These are phyloP conservation scores for Drosophila quinaria DNA, from an alignment of 2,888 invertebrate genomes.

Conservation along the genomic window DNA sequence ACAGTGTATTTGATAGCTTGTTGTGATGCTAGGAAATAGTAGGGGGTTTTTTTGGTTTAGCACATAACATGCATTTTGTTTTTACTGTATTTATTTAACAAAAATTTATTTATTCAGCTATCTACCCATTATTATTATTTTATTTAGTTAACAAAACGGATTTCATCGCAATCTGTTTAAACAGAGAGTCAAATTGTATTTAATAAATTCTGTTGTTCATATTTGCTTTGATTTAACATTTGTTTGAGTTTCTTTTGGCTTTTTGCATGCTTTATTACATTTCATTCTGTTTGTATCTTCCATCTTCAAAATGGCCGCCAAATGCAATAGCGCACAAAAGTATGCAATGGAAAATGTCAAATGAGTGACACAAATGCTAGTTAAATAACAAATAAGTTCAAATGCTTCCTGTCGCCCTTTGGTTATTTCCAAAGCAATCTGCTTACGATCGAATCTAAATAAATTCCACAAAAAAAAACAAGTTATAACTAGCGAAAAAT, in stretches of 20 bases:
- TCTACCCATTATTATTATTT: constrained; percentile 3
- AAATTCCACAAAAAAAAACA: constrained; percentile 28
- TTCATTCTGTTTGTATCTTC: neutral
- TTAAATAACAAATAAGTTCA: constrained; percentile 57
- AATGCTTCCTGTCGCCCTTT: constrained; percentile 31
- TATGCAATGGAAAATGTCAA: constrained; percentile 46
- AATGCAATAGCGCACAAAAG: constrained; percentile 26
- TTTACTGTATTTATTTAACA: constrained; percentile 29
- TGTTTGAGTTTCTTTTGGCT: constrained; percentile 17
- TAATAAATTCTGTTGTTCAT: constrained; percentile 21
- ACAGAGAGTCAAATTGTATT: constrained; percentile 18
- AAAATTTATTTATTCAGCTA: constrained; percentile 17
- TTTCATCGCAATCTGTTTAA: constrained; percentile 4
- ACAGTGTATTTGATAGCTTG: constrained; percentile 28
- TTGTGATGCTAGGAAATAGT: constrained; percentile 17
- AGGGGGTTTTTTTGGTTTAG: constrained; percentile 11
- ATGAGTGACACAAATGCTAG: constrained; percentile 42
- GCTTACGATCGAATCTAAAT: constrained; percentile 63
- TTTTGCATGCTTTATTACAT: constrained; percentile 34
- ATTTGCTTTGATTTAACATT: constrained; percentile 36
- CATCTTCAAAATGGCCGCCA: neutral
- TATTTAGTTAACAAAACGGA: constrained; percentile 1
- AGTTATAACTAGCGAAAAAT: constrained; percentile 60
- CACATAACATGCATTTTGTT: constrained; percentile 52
- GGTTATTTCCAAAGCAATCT: constrained; percentile 52